Base-by-base conservation (phyloP, 35 echinoderm and acorn worm genomes). In the Ophiothrix spiculata region DNA sequence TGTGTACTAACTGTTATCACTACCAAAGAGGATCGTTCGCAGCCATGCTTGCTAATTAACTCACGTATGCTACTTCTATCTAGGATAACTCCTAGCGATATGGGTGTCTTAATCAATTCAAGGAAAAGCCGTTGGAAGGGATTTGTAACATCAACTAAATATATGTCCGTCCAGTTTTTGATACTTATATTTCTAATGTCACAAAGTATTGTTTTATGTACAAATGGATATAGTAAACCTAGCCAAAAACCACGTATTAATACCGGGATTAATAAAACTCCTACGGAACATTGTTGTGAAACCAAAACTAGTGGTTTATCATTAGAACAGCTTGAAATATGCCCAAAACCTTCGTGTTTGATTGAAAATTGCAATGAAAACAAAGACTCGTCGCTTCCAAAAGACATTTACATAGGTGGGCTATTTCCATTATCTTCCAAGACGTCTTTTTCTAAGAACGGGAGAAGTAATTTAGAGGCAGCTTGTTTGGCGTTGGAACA, bases 401-500 rank as follows among this genome's bases (percentile, higher is more conserved):
- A 75, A 75, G 91, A 91, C 76, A 85, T 95, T 39, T 95, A 79
- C 64, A 88, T 95, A 28, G 93, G 93, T 11, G 93, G 93, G 42
- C 39, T 95, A 14, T 95, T 95, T 42, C 93, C 93, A 19, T 37
- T 95, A 0, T 81, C 89, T 0, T 81, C 76, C 16, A 86, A 89
- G 16, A 69, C 60, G 25, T 79, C 89, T 12, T 84, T 91, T 64
- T 69, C 83, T 32, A 39, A 56, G 12, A 95, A 91, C 75, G 93
- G 93, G 17, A 78, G 76, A 40, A 83, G 91, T 42, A 90, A 95
- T 81, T 54, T 86, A 29, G 73, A 91, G 76, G 93, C 90, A 0
- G 93, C 93, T 0, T 95, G 93, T 69, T 54, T 95, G 56, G 93
- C 93, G 17, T 86, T 95, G 19, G 90, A 95, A 33, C 84, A 90